A percentile compares a stretch with the other conserved stretches of the same genome.
Evolutionary conservation across 2,888 invertebrate species (phyloP).

Genomic region (Tenthredo distinguenda): DNA sequence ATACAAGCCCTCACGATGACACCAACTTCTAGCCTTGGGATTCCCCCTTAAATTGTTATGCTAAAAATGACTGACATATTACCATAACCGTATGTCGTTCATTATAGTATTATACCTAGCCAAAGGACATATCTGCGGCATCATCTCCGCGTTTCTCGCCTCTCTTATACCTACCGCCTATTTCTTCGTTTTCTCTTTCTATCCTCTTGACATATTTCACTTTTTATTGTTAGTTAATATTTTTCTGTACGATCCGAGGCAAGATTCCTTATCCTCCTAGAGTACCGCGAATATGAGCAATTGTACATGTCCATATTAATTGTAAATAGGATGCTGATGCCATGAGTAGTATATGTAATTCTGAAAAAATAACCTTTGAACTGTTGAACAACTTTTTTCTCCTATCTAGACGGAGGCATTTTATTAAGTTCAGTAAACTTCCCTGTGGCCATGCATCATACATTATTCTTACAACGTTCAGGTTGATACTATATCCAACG

Average conservation of each 20-base stretch:
- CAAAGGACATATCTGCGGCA: not conserved
- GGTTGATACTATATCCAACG: not conserved
- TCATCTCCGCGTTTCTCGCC: not conserved
- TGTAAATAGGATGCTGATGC: not conserved
- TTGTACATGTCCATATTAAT: not conserved
- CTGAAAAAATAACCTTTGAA: conserved; percentile 22
- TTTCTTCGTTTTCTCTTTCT: not conserved
- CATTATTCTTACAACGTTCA: not conserved
- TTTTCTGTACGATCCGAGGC: not conserved
- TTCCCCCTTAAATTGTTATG: not conserved
- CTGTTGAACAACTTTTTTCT: not conserved
- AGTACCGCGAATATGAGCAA: not conserved
- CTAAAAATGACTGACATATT: not conserved
- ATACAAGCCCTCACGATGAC: not conserved
- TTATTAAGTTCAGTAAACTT: conserved; percentile 27
- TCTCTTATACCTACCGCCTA: not conserved
- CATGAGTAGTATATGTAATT: not conserved
- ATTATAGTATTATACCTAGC: not conserved
- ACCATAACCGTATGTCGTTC: not conserved
- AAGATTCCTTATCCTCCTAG: not conserved
- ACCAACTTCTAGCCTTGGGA: not conserved
- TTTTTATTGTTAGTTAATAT: not conserved
- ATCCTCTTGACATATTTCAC: conserved; percentile 12
- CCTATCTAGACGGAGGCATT: not conserved
- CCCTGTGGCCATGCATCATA: not conserved